Conservation (phyloP, 2,797 vertebrate genomes). For the Macropodus opercularis region DNA sequence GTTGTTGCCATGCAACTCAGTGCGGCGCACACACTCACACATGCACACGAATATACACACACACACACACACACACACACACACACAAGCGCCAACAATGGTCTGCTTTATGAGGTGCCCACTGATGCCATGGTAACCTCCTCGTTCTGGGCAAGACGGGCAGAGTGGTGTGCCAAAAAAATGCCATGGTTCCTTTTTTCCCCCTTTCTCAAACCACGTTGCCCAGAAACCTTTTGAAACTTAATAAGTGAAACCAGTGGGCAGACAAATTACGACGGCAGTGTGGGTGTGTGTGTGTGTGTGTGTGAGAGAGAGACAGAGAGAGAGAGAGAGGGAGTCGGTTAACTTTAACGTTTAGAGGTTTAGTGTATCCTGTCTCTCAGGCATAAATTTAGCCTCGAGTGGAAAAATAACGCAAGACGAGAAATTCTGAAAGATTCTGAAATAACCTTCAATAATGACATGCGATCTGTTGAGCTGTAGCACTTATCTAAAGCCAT, state of each 20-base stretch:
- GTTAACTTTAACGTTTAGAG: constrained; percentile 56
- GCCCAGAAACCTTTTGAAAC: constrained; percentile 87
- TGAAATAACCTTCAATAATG: neutral
- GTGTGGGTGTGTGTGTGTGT: constrained; percentile 34
- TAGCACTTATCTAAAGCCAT: neutral
- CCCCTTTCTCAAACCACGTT: constrained; percentile 78
- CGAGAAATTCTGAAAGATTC: constrained; percentile 25
- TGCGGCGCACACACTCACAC: constrained; percentile 63
- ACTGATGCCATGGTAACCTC: constrained; percentile 87
- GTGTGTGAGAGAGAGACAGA: constrained; percentile 27
- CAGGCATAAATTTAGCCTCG: constrained; percentile 62
- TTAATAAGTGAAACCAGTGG: constrained; percentile 85
- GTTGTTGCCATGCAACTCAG: constrained; percentile 84
- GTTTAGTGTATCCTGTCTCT: constrained; percentile 70
- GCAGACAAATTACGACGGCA: constrained; percentile 77
- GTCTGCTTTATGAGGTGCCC: constrained; percentile 87
- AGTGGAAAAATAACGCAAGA: constrained; percentile 51
- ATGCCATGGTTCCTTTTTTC: constrained; percentile 79
- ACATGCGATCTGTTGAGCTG: neutral
- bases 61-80: constrained; percentile 52
- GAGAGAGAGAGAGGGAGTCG: constrained; percentile 41
- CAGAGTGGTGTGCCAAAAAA: constrained; percentile 80
- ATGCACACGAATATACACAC: too few species aligned
- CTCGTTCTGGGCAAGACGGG: constrained; percentile 82
- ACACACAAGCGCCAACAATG: constrained; percentile 80